Evolutionary conservation across 2,888 invertebrate species (phyloP), one percentile per base, ranked within the genome.

Genomic region (Aleiodes leptofemur): DNA sequence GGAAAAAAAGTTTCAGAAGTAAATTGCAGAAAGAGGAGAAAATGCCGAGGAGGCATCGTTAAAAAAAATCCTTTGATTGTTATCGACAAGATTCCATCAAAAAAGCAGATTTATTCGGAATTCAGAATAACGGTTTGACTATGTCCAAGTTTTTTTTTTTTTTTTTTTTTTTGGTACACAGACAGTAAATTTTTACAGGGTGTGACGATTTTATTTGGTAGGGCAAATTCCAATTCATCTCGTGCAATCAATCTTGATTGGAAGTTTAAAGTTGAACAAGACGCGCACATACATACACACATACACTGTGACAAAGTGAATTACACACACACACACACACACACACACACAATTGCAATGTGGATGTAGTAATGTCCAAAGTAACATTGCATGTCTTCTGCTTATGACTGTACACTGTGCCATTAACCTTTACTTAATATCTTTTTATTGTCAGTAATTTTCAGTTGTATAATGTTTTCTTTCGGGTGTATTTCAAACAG

Each of bases 171-270:
- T 81, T 73, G 57, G 70, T 70, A 56, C 64, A 23, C 50, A 78
- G 64, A 64, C 23, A 11, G 48, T 3, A 14, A n/a, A 48, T 14
- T 9, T 23, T 9, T 23, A 6, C 8, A 34, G 64, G 43, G 43
- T 64, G 43, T 64, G 64, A 23, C 43, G 43, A 43, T 16, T 34
- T 76, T 80, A 77, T 79, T 72, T 74, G 77, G 76, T 80, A 78
- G 79, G 80, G 82, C 82, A 82, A 84, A 86, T 83, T 82, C 82
- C 84, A 82, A 85, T 86, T 82, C 82, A 85, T 84, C 84, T 82
- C 78, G 80, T 79, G 83, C 85, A 86, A 86, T 86, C 86, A 84
- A 85, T 85, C 83, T 81, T 85, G 86, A 86, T 85, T 86, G 86
- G 80, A 82, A 84, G 83, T 84, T 84, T 80, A 85, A 84, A 85